Evolutionary conservation across 2,888 invertebrate genomes (phyloP).

Genomic region (Gastracanthus pulcherrimus): DNA sequence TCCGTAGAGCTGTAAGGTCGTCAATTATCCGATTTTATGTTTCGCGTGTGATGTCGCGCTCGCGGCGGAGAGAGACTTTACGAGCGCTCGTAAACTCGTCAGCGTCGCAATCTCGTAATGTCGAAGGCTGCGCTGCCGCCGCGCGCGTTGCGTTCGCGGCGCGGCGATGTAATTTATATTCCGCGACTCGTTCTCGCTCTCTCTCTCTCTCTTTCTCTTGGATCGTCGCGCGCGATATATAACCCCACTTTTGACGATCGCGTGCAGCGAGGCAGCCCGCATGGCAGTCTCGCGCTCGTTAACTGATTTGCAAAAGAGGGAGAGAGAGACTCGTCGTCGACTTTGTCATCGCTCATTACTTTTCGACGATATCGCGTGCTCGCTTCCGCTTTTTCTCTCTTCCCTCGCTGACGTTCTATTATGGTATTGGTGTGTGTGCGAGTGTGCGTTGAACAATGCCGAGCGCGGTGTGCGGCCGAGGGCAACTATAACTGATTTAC

Average conservation of each 20-base stretch:
- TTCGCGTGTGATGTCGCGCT: slow-evolving; percentile 47
- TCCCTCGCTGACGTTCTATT: too few species aligned
- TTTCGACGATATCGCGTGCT: neutral
- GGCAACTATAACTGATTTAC: neutral
- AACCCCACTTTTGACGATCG: slow-evolving; percentile 44
- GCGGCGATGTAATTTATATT: slow-evolving; percentile 50
- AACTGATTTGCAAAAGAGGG: slow-evolving; percentile 38
- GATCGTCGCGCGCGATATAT: slow-evolving; percentile 6
- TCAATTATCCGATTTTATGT: slow-evolving; percentile 58
- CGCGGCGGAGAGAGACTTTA: slow-evolving; percentile 46
- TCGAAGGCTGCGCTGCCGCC: slow-evolving; percentile 53
- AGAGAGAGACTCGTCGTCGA: slow-evolving; percentile 14
- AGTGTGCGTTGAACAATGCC: too few species aligned
- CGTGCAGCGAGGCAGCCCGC: slow-evolving; percentile 1
- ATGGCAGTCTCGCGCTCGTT: slow-evolving; percentile 44
- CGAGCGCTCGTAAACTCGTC: slow-evolving; percentile 60
- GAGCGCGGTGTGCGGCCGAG: neutral
- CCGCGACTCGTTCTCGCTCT: neutral
- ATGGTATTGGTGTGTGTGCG: too few species aligned
- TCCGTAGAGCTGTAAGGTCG: slow-evolving; percentile 55
- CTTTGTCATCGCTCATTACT: slow-evolving; percentile 40
- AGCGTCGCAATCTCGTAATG: slow-evolving; percentile 57
- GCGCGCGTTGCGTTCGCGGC: slow-evolving; percentile 2
- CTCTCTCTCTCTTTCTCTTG: neutral
- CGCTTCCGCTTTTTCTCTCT: neutral